phyloP scores from a whole-genome alignment of 2,797 vertebrate genomes.

The Gallinago stenura region DNA sequence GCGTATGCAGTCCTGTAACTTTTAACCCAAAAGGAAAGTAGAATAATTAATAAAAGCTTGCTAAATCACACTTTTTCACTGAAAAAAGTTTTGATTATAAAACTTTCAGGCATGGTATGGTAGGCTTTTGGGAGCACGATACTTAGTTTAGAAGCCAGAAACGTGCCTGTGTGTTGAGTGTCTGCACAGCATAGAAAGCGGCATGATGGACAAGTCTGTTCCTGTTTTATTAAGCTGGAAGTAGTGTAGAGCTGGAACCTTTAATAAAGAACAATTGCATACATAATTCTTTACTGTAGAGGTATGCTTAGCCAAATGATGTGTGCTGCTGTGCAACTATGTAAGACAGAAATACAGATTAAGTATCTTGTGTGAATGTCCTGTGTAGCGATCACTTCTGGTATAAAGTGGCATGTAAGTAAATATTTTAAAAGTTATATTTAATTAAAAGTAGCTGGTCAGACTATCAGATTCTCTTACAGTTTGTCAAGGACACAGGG shows the following conservation, averaged over 20 bases:
- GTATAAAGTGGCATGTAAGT: neutral
- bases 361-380: neutral
- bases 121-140: neutral
- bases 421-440: neutral
- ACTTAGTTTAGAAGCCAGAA: neutral
- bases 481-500: neutral
- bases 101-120: neutral
- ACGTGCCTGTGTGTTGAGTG: neutral
- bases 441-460: neutral
- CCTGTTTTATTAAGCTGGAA: neutral
- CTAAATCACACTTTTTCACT: neutral
- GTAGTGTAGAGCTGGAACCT: neutral
- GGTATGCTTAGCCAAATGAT: neutral
- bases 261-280: neutral
- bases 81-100: neutral
- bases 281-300: neutral
- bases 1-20: neutral
- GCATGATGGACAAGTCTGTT: neutral
- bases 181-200: neutral
- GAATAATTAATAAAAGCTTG: neutral
- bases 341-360: neutral
- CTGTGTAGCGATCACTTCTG: neutral
- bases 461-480: neutral
- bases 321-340: neutral
- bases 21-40: neutral